phyloP scores from a whole-genome alignment of 2,888 invertebrate species.

The Tipula helvola region DNA sequence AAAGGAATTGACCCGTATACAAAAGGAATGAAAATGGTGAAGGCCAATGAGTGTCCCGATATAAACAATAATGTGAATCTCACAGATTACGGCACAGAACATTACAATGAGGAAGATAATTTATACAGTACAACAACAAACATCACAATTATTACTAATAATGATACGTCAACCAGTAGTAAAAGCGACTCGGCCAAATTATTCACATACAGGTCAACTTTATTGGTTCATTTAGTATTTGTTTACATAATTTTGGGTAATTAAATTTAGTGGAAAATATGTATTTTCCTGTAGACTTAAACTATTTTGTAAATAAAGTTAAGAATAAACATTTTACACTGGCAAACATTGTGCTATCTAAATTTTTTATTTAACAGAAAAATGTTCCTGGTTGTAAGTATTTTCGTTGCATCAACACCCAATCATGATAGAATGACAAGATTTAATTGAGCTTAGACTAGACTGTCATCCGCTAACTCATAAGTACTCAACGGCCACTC shows the following conservation, averaged over 20 bases:
- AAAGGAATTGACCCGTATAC: constrained; percentile 43
- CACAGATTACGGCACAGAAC: not conserved
- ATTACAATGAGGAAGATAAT: not conserved
- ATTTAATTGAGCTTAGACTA: too few relatives aligned
- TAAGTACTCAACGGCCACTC: too few relatives aligned
- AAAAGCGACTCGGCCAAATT: not conserved
- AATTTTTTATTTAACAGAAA: too few relatives aligned
- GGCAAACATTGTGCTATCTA: too few relatives aligned
- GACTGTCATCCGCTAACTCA: too few relatives aligned
- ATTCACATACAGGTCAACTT: not conserved
- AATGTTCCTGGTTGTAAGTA: too few relatives aligned
- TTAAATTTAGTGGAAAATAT: not conserved
- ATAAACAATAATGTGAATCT: not conserved
- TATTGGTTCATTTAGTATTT: not conserved
- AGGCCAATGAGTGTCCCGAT: constrained; percentile 25
- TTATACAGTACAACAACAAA: not conserved
- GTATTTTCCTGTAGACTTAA: not conserved
- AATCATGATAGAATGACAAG: too few relatives aligned
- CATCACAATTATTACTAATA: not conserved
- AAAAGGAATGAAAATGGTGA: constrained; percentile 49
- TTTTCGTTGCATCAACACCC: too few relatives aligned
- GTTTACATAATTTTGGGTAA: not conserved
- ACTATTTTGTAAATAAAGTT: not conserved
- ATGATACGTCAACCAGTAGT: not conserved
- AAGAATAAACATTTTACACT: too few relatives aligned